Evolutionary conservation across 1,140 invertebrate genomes (phyloP), one percentile per base, ranked within the genome.

Genomic region (Rhopalosiphum padi): DNA sequence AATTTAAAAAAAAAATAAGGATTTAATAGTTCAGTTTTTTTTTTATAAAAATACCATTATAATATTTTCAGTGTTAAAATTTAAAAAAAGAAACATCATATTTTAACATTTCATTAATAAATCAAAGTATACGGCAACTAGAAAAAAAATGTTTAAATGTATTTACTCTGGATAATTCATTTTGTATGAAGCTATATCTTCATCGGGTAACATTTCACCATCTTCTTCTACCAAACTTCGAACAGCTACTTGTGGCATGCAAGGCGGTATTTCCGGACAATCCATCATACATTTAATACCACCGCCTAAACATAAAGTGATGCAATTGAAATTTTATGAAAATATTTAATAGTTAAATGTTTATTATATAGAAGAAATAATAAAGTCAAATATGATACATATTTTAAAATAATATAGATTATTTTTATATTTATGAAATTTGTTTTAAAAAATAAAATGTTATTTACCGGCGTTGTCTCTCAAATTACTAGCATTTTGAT

Each of bases 401-500:
- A 30, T 9, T 3, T 60, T 15, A 30, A 30, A 60, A 60, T 30
- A 60, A 68, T 30, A 68, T 68, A 2, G 4, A 15, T 68, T 30
- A n/a, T 68, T 23, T 83, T 41, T 37, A 25, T 23, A 68, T 35
- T 87, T 46, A 85, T 22, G 18, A 41, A 23, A 23, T 82, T 48
- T 68, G 30, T 94, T 89, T 89, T 30, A 87, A 53, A 41, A 0
- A 60, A 3, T 25, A 51, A 15, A 4, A 89, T 89, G 6, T 89
- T 53, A 41, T 43, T 94, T 94, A 96, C 96, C 96, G 93, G 95
- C 94, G 95, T 97, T 97, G 94, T 97, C 97, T n/a, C 97, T 95
- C n/a, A 96, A 94, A 93, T 96, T 95, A 94, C 96, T 96, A 1
- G 97, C 97, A 93, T 97, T 96, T n/a, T 95, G 95, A 94, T 97